A percentile compares a stretch with the other conserved stretches of the same genome.
phyloP scores from a whole-genome alignment of 2,797 vertebrate species.

The Novumbra hubbsi region DNA sequence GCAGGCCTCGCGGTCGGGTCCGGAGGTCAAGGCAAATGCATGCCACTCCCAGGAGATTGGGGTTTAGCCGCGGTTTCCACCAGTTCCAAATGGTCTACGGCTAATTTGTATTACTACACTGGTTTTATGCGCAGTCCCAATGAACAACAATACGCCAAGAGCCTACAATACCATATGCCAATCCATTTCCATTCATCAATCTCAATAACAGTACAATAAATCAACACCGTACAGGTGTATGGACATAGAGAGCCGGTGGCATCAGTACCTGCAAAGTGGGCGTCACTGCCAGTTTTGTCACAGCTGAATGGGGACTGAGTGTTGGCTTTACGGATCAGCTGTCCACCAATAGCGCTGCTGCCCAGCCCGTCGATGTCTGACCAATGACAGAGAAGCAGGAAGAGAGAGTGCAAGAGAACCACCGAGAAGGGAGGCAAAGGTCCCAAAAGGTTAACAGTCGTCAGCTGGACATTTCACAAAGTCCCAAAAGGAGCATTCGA shows the following conservation, averaged over 20 bases:
- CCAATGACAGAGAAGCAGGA: background rate
- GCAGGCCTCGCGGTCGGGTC: background rate
- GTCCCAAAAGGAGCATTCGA: background rate
- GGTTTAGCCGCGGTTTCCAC: background rate
- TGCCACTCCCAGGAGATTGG: background rate
- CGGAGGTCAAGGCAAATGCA: background rate
- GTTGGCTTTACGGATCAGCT: constrained; percentile 84
- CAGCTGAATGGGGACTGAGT: constrained; percentile 79
- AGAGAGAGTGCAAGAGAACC: background rate
- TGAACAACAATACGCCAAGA: background rate
- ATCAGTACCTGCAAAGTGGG: constrained; percentile 80
- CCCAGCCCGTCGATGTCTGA: constrained; percentile 93
- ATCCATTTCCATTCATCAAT: too few relatives aligned
- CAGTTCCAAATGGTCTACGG: background rate
- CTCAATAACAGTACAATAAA: background rate
- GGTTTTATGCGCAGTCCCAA: background rate
- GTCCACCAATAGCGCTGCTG: constrained; percentile 91
- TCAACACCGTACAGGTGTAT: background rate
- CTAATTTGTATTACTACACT: background rate
- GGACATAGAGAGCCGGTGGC: background rate
- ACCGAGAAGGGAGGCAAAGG: background rate
- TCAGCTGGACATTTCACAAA: background rate
- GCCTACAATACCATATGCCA: background rate
- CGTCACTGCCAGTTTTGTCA: constrained; percentile 75
- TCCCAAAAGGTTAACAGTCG: background rate